Evolutionary conservation across 2,113 vertebrate genomes (phyloP), one percentile per base, ranked within the genome.

Genomic region (Vulpes vulpes): DNA sequence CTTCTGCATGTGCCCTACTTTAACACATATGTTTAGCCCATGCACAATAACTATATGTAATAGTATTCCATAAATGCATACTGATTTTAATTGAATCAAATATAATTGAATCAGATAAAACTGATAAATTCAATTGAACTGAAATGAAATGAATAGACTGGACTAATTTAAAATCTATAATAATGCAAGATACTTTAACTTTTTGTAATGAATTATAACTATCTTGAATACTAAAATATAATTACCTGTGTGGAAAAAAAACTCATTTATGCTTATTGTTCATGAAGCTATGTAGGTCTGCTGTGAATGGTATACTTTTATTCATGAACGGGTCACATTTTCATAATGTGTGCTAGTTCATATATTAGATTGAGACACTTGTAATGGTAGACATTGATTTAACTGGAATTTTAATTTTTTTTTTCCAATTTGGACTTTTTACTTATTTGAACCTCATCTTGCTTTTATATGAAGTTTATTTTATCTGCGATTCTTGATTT

Each of bases 31-130:
- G 30, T 85, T 53, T 90, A 96, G 43, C 35, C 23, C 67, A 27
- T 35, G 43, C 20, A 64, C 73, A 87, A 94, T 74, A 35, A 23
- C 25, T 57, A 25, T 20, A 38, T 67, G 11, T 80, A 91, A 86
- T 74, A 80, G n/a, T 64, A 71, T 2, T 80, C 69, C 43, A 49
- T 55, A 88, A 94, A 69, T 87, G 35, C 11, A 69, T 67, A 82
- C 86, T 90, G 79, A 94, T 57, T 91, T 89, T 32, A 96, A 88
- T 71, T 73, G 51, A 89, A 78, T 91, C 25, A 96, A 95, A 90
- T 35, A 17, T 11, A 95, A 93, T 57, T 87, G 84, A 89, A 95
- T 87, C 38, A 80, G 96, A 92, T 87, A 32, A 89, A 94, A 59
- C 38, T 92, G 25, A 79, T 79, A 51, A 82, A 57, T 64, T 49